Evolutionary conservation across 2,113 vertebrate genomes (phyloP).

Genomic region (Holacanthus passer): DNA sequence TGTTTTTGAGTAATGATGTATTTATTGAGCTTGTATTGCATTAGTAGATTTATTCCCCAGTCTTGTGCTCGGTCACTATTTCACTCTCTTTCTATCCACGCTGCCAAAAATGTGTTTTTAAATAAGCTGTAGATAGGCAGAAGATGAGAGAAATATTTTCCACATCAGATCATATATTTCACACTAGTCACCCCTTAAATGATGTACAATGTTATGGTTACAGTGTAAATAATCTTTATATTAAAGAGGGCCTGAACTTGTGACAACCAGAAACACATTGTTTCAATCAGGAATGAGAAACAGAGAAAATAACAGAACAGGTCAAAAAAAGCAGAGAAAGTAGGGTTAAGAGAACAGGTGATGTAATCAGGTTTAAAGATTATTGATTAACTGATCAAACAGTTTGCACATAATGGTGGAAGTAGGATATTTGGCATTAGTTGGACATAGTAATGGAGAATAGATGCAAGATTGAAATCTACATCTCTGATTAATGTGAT

Average conservation of each 20-base stretch:
- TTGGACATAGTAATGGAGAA: not conserved
- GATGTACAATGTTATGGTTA: conserved; percentile 16
- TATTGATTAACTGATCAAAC: not conserved
- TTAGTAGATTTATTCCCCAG: not conserved
- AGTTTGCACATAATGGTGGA: not conserved
- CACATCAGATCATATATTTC: conserved; percentile 3
- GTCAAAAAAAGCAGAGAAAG: not conserved
- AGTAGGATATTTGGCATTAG: no score
- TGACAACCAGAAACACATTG: conserved; percentile 28
- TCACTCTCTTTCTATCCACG: not conserved
- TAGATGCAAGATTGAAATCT: not conserved
- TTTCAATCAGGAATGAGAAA: conserved; percentile 21
- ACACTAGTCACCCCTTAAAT: not conserved
- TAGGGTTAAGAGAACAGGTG: not conserved
- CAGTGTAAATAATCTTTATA: conserved; percentile 37
- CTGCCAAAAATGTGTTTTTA: not conserved
- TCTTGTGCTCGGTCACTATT: conserved; percentile 9
- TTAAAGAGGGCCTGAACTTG: not conserved
- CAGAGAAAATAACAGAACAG: not conserved
- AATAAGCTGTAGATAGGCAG: not conserved
- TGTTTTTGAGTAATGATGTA: conserved; percentile 43
- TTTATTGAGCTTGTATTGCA: conserved; percentile 5
- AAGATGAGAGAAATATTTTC: conserved; percentile 9
- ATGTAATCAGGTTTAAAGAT: not conserved
- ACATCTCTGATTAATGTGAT: not conserved